A percentile compares a stretch with the other conserved stretches of the same genome.
These are phyloP conservation scores for Ctenoplectra terminalis DNA, from an alignment of 1,140 invertebrate species.

Conservation along the genomic window DNA sequence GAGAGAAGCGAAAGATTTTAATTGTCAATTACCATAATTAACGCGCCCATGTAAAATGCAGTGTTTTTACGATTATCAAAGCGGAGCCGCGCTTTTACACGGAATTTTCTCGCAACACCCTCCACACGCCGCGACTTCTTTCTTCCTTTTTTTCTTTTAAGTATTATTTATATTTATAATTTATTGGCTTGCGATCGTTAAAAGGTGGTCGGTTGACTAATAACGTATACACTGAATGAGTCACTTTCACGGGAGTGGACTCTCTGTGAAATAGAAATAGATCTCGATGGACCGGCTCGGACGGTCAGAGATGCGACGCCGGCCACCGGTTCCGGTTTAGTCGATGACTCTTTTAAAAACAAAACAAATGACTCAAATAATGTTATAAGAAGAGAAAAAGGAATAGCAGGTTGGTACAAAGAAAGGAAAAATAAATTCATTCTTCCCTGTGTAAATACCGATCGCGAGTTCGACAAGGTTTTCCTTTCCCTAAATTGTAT, in stretches of 20 bases:
- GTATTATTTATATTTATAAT: conserved; percentile 63
- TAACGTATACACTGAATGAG: conserved; percentile 73
- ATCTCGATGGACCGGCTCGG: conserved; percentile 62
- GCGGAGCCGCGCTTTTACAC: not conserved
- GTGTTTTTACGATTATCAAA: not conserved
- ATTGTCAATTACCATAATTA: not conserved
- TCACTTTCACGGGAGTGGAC: conserved; percentile 69
- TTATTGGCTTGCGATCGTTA: conserved; percentile 57
- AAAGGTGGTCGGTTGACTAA: conserved; percentile 62
- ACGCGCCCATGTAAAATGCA: no score
- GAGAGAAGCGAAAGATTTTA: not conserved
- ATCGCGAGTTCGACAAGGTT: not conserved
- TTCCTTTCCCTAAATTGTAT: not conserved
- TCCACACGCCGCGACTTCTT: no score
- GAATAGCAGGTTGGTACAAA: not conserved
- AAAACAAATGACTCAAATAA: not conserved
- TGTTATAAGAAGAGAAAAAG: not conserved
- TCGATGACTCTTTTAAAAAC: conserved; percentile 57
- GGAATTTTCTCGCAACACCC: no score
- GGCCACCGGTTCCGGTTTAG: conserved; percentile 54
- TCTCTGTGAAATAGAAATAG: conserved; percentile 77
- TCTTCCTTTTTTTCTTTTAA: not conserved
- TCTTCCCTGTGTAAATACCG: not conserved
- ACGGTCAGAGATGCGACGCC: conserved; percentile 46
- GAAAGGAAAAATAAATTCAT: conserved; percentile 3